Conservation (phyloP, 1,140 invertebrate genomes). For the Eupristina koningsbergeri region DNA sequence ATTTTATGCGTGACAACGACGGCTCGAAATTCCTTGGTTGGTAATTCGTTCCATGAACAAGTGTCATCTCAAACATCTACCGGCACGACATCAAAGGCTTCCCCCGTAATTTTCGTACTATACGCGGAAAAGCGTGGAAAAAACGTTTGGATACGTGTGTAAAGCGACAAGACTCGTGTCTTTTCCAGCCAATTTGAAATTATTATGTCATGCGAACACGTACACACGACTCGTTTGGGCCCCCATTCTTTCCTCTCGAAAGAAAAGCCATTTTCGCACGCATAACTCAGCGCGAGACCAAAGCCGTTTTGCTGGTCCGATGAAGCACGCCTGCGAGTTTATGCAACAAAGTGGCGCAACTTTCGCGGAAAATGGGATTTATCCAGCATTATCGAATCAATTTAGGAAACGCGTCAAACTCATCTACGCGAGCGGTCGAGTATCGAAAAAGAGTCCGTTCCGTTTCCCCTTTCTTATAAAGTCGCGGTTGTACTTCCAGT, state of each 20-base stretch:
- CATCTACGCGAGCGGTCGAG: not conserved
- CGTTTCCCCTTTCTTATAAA: not conserved
- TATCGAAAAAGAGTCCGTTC: not conserved
- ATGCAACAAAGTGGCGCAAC: too few relatives aligned
- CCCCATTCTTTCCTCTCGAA: not conserved
- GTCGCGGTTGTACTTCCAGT: too few relatives aligned
- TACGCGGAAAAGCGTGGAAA: conserved; percentile 25
- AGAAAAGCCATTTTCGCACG: not conserved
- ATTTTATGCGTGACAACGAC: conserved; percentile 10
- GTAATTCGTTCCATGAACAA: conserved; percentile 27
- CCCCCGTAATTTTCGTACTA: not conserved
- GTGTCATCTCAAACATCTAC: not conserved
- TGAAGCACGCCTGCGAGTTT: not conserved
- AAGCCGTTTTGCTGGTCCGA: not conserved
- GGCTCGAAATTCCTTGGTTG: not conserved
- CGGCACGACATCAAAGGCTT: conserved; percentile 31
- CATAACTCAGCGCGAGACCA: conserved; percentile 16
- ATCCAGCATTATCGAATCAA: conserved; percentile 4
- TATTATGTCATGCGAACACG: not conserved
- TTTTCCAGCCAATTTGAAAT: not conserved
- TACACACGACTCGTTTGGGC: not conserved
- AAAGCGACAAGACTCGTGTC: not conserved
- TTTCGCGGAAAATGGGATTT: not conserved
- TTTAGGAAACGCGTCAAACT: not conserved
- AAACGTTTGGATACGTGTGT: conserved; percentile 40